A percentile compares a stretch with the other conserved stretches of the same genome.
These are phyloP conservation scores for Exephanes ischioxanthus DNA, from an alignment of 2,888 invertebrate genomes.

Conservation along the genomic window DNA sequence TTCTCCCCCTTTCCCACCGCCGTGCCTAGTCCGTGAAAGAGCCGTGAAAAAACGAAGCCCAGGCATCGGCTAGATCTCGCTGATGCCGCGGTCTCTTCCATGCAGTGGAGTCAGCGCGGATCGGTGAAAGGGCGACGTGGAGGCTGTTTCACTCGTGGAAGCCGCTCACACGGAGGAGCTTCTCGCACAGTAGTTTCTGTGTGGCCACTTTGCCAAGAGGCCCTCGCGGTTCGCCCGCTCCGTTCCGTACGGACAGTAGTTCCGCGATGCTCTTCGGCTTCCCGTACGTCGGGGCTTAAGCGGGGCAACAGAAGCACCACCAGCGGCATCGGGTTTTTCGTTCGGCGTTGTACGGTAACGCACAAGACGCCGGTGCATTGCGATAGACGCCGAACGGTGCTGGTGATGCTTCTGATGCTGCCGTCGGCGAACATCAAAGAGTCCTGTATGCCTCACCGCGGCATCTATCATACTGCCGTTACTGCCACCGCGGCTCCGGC, in stretches of 20 bases:
- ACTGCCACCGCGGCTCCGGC: conserved; percentile 43
- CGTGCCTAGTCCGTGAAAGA: background rate
- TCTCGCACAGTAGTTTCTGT: conserved; percentile 30
- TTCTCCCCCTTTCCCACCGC: too few relatives aligned
- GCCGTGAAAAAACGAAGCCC: background rate
- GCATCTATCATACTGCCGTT: conserved; percentile 75
- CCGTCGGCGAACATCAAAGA: conserved; percentile 79
- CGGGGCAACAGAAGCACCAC: conserved; percentile 15
- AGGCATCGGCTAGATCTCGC: background rate
- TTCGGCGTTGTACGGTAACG: conserved; percentile 28
- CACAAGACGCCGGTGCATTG: conserved; percentile 52
- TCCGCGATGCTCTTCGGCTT: conserved; percentile 3
- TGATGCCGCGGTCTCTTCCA: background rate
- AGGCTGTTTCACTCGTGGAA: background rate
- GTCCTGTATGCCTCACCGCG: conserved; percentile 60
- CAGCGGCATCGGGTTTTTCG: conserved; percentile 6
- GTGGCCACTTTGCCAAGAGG: conserved; percentile 12
- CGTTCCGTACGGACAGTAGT: background rate
- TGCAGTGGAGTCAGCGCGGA: background rate
- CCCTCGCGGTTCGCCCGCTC: background rate
- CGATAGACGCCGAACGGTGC: conserved; percentile 24
- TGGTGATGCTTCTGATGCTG: conserved; percentile 54
- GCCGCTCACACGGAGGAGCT: background rate
- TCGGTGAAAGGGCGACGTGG: conserved; percentile 8
- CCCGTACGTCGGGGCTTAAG: conserved; percentile 20